Conservation (phyloP, 2,797 vertebrate species). For the Aplochiton taeniatus region DNA sequence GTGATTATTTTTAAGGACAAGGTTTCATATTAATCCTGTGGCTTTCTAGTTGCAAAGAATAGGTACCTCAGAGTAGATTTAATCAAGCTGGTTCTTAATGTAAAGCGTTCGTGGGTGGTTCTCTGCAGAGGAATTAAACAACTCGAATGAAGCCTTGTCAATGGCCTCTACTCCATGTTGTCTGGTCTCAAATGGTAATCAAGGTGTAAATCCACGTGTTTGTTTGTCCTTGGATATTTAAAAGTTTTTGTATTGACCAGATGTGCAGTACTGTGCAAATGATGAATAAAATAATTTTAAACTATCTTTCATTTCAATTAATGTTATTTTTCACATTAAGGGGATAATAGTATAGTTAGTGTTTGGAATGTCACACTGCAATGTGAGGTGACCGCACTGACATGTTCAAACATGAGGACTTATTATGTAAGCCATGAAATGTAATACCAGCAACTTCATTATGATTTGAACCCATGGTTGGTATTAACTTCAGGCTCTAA, state of each 20-base stretch:
- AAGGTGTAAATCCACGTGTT: constrained; percentile 33
- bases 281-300: constrained; percentile 60
- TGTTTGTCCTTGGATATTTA: constrained; percentile 56
- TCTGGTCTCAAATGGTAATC: constrained; percentile 28
- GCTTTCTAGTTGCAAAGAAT: too few relatives aligned
- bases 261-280: constrained; percentile 46
- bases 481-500: too few relatives aligned
- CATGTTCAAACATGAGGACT: neutral
- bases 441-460: neutral
- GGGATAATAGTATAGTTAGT: neutral
- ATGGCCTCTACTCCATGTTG: constrained; percentile 28
- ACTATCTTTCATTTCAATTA: too few relatives aligned
- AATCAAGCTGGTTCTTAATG: too few relatives aligned
- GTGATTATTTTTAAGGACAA: too few relatives aligned
- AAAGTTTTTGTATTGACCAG: constrained; percentile 71
- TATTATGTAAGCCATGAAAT: neutral
- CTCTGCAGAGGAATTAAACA: constrained; percentile 60
- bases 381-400: neutral
- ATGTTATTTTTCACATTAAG: too few relatives aligned
- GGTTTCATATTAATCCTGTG: too few relatives aligned
- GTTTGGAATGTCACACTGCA: neutral
- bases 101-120: too few relatives aligned
- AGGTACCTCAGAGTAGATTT: too few relatives aligned
- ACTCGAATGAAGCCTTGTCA: constrained; percentile 49
- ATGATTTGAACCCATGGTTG: neutral